A percentile compares a stretch with the other conserved stretches of the same genome.
Evolutionary conservation across 1,140 invertebrate species (phyloP).

Genomic region (Zaprionus ornatus): DNA sequence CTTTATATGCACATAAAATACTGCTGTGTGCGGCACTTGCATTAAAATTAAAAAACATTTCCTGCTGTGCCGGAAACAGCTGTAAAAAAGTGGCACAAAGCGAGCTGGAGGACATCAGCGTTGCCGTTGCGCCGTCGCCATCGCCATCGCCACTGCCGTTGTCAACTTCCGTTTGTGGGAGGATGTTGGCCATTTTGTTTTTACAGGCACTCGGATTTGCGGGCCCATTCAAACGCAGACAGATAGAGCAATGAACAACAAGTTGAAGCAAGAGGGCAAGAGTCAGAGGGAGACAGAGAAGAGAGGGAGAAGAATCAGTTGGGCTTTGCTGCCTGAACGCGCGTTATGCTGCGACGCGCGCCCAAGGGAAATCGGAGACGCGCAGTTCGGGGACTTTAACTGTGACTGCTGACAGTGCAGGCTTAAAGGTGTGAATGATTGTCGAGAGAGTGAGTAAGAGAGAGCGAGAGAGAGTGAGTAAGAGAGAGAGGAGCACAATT

Average conservation of each 20-base stretch:
- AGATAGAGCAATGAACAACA: background rate
- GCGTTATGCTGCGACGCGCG: slow-evolving; percentile 28
- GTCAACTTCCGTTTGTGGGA: slow-evolving; percentile 61
- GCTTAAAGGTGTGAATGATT: slow-evolving; percentile 78
- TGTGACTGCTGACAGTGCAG: slow-evolving; percentile 44
- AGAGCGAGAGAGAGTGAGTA: background rate
- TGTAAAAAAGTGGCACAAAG: slow-evolving; percentile 65
- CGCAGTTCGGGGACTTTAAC: slow-evolving; percentile 3
- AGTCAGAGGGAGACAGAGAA: background rate
- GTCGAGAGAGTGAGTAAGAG: slow-evolving; percentile 11
- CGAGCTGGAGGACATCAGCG: slow-evolving; percentile 29
- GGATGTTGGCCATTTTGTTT: slow-evolving; percentile 76
- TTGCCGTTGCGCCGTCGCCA: slow-evolving; percentile 19
- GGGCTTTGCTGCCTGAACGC: slow-evolving; percentile 55
- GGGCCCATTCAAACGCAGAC: slow-evolving; percentile 26
- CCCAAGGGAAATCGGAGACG: slow-evolving; percentile 30
- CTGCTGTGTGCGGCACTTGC: slow-evolving; percentile 45
- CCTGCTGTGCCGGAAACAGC: slow-evolving; percentile 65
- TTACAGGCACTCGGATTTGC: slow-evolving; percentile 67
- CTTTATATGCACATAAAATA: slow-evolving; percentile 28
- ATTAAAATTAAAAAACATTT: slow-evolving; percentile 78
- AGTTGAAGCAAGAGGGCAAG: background rate
- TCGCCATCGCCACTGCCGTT: slow-evolving; percentile 27
- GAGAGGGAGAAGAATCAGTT: slow-evolving; percentile 23
- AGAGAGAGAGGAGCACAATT: background rate